Base-by-base conservation (phyloP, 2,888 invertebrate species). In the Xanthorhoe spadicearia region DNA sequence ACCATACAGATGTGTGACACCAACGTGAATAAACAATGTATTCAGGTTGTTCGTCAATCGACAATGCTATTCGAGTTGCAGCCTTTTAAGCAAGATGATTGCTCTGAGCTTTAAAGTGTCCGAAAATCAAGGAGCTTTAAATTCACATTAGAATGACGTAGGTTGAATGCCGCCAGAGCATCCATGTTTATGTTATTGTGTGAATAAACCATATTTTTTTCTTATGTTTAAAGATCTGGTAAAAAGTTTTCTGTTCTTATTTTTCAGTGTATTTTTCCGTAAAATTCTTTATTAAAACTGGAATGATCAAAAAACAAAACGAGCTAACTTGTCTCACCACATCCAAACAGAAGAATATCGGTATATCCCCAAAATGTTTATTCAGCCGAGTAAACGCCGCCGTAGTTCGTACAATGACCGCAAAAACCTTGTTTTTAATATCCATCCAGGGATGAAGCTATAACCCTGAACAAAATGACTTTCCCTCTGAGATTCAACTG, bases 391-490 rank as follows among this genome's bases (percentile, higher is more conserved):
- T 67, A 74, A 75, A 72, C 55, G 66, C 69, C 55, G 66, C 69
- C 70, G 74, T 72, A 73, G 73, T 75, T 77, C 68, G 71, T 73
- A 74, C 74, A 81, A 81, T 79, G 80, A 76, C 82, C 83, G 77
- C 69, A 61, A 72, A 74, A 74, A 75, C 78, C 77, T 76, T 81
- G 80, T 83, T 84, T 81, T 86, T 84, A 85, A 83, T 81, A 79
- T 75, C 80, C 77, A 79, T 82, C 82, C 74, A 67, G 77, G 80
- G 80, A 84, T 83, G 73, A 80, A 82, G 80, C 77, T 76, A 79
- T 86, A 85, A 86, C 82, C 84, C 84, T 72, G 74, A 69, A 76
- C 79, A 75, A 82, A 84, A 88, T 86, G 80, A 85, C 84, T 81
- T 83, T 79, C 76, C 84, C 85, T 81, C 79, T 56, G 86, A 85